phyloP scores from a whole-genome alignment of 1,140 invertebrate genomes.

The Tribolium castaneum region DNA sequence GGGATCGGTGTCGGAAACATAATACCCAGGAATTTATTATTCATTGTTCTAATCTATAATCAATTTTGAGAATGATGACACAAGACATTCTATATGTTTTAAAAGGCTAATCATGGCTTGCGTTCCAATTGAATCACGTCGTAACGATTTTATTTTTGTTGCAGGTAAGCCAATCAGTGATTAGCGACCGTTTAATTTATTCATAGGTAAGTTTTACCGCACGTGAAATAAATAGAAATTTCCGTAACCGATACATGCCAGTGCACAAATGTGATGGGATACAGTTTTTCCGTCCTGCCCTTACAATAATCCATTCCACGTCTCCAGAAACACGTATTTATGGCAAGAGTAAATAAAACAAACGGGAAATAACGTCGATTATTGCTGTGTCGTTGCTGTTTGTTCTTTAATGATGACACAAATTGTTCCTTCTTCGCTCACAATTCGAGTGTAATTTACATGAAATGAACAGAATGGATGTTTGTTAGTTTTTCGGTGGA shows the following conservation, averaged over 20 bases:
- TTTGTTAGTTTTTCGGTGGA: neutral
- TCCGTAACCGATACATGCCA: constrained; percentile 18
- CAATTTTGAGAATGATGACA: constrained; percentile 18
- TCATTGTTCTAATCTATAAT: constrained; percentile 17
- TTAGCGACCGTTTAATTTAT: neutral
- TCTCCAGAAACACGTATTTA: constrained; percentile 39
- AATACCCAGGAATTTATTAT: constrained; percentile 32
- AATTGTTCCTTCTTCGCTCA: neutral
- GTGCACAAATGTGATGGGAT: constrained; percentile 2
- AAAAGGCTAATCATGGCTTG: neutral
- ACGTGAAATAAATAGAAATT: neutral
- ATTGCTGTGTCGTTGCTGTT: constrained; percentile 3
- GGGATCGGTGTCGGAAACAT: constrained; percentile 13
- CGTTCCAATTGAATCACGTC: neutral
- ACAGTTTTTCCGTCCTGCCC: neutral
- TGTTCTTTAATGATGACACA: constrained; percentile 12
- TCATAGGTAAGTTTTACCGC: constrained; percentile 4
- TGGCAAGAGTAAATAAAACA: constrained; percentile 6
- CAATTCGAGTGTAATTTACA: constrained; percentile 3
- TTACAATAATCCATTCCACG: constrained; percentile 26
- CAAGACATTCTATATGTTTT: constrained; percentile 12
- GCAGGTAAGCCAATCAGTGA: neutral
- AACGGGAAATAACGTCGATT: constrained; percentile 25
- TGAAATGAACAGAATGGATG: neutral
- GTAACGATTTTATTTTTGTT: neutral